Evolutionary conservation across 2,113 vertebrate species (phyloP).

Genomic region (Asarcornis scutulata): DNA sequence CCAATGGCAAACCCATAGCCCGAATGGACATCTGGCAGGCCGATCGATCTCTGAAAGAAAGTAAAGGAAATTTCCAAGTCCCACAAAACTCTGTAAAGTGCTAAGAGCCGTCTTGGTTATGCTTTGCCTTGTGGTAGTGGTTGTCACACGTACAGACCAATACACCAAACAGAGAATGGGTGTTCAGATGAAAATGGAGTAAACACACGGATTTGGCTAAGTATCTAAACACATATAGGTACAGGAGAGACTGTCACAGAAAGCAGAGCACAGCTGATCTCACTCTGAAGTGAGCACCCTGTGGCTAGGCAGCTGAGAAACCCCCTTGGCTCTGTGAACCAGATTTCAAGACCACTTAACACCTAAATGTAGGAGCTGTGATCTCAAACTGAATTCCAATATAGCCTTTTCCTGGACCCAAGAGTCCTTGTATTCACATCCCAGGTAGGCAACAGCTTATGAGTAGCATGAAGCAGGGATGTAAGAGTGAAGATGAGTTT

Average conservation of each 20-base stretch:
- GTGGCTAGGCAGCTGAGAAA: not conserved
- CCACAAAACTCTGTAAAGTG: not conserved
- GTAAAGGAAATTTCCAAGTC: not conserved
- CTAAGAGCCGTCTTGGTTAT: not conserved
- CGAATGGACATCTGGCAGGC: conserved; percentile 96
- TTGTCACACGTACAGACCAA: not conserved
- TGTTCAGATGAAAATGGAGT: not conserved
- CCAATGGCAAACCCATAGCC: conserved; percentile 98
- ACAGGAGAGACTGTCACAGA: not conserved
- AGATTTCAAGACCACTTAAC: not conserved
- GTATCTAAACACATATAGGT: not conserved
- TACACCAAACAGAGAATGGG: not conserved
- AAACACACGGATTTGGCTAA: not conserved
- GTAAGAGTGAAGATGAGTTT: not conserved
- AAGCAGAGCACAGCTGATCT: not conserved
- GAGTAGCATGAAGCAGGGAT: not conserved
- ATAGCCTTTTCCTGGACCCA: not conserved
- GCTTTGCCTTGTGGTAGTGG: not conserved
- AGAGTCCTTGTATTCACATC: not conserved
- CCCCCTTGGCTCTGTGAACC: no score
- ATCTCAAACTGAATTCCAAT: not conserved
- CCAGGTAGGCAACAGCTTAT: not conserved
- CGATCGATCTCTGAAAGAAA: conserved; percentile 88
- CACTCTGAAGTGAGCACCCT: not conserved
- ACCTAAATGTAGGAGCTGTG: not conserved